Evolutionary conservation across 23 tunicate genomes (phyloP).

Genomic region (Trididemnum miniatum): DNA sequence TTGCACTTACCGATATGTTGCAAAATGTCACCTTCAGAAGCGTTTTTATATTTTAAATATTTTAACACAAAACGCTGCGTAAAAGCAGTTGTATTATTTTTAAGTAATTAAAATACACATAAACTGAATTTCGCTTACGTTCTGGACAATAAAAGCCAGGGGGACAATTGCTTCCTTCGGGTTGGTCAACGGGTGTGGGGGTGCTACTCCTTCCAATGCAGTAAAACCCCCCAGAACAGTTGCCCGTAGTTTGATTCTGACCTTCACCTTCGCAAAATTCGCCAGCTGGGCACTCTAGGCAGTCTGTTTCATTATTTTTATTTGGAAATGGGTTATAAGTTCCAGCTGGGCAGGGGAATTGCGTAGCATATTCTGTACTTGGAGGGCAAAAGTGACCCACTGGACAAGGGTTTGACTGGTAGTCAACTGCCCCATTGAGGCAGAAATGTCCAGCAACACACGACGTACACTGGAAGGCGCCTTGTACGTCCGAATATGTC

Average conservation of each 20-base stretch:
- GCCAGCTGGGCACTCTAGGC: constrained; percentile 63
- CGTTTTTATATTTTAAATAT: too few species aligned
- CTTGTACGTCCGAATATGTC: constrained; percentile 47
- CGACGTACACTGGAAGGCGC: constrained; percentile 39
- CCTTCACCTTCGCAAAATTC: constrained; percentile 58
- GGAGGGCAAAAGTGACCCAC: constrained; percentile 87
- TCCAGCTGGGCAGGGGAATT: constrained; percentile 75
- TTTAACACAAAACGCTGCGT: too few species aligned
- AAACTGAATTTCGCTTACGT: too few species aligned
- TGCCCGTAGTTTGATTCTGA: constrained; percentile 38
- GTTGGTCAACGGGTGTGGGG: constrained; percentile 54
- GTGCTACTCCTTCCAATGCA: constrained; percentile 58
- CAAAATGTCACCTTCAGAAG: too few species aligned
- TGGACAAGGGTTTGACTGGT: constrained; percentile 64
- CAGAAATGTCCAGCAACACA: constrained; percentile 78
- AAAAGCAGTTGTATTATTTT: too few species aligned
- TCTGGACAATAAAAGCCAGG: constrained; percentile 93
- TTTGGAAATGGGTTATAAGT: constrained; percentile 54
- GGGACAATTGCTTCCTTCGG: constrained; percentile 75
- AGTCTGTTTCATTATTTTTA: constrained; percentile 32
- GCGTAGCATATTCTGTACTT: constrained; percentile 17
- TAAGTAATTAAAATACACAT: too few species aligned
- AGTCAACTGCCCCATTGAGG: constrained; percentile 50
- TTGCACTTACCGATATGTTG: too few species aligned
- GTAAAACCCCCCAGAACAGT: constrained; percentile 85